Conservation (phyloP, 2,888 invertebrate species). For the Podotricha telesiphe region DNA sequence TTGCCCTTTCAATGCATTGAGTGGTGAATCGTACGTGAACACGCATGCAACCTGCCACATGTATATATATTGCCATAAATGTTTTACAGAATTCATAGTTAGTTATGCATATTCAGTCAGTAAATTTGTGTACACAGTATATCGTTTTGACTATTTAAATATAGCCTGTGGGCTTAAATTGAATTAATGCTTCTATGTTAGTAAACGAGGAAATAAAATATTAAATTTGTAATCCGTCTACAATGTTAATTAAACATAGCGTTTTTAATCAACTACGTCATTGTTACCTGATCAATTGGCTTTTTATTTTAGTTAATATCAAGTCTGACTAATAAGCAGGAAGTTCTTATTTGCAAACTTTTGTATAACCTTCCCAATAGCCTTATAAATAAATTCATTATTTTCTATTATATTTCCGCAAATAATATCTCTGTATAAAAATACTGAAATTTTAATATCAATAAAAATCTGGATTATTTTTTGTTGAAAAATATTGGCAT, state of each 20-base stretch:
- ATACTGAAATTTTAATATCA: conserved; percentile 1
- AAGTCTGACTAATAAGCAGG: too few relatives aligned
- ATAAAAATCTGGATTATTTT: conserved; percentile 10
- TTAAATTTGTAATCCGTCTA: not conserved
- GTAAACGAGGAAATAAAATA: not conserved
- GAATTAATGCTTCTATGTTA: conserved; percentile 2
- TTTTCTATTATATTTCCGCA: not conserved
- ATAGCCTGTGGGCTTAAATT: not conserved
- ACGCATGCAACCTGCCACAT: not conserved
- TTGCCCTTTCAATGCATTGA: conserved; percentile 18
- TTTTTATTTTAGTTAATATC: not conserved
- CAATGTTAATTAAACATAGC: too few relatives aligned
- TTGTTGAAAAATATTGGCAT: conserved; percentile 8
- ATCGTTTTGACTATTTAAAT: not conserved
- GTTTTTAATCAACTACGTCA: not conserved
- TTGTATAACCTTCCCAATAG: not conserved
- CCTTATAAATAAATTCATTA: not conserved
- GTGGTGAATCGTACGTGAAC: conserved; percentile 11
- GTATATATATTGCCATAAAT: conserved; percentile 12
- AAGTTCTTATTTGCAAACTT: too few relatives aligned
- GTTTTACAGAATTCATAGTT: conserved; percentile 6
- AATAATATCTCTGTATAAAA: not conserved
- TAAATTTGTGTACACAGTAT: not conserved
- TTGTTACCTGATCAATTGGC: not conserved
- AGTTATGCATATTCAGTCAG: not conserved